A percentile compares a stretch with the other conserved stretches of the same genome.
Evolutionary conservation across 1,140 invertebrate genomes (phyloP).

Genomic region (Temnothorax longispinosus): DNA sequence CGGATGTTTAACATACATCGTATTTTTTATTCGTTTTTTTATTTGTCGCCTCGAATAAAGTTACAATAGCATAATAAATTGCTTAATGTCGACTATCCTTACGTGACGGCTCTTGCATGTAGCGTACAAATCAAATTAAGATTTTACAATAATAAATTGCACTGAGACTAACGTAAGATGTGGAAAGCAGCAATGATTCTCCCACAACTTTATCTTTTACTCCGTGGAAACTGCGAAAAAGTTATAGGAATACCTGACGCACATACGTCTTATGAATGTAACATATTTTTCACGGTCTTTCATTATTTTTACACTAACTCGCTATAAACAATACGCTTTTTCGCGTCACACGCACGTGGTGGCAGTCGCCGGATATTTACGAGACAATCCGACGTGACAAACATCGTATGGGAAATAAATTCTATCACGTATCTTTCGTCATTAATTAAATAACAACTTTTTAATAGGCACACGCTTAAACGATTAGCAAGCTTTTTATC

Average conservation of each 20-base stretch:
- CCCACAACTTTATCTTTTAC: background rate
- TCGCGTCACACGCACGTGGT: background rate
- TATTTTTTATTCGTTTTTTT: background rate
- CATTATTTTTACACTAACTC: background rate
- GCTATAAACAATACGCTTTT: slow-evolving; percentile 13
- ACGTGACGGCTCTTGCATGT: background rate
- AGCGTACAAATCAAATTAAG: background rate
- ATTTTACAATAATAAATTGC: background rate
- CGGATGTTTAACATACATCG: background rate
- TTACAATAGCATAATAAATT: background rate
- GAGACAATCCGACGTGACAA: slow-evolving; percentile 48
- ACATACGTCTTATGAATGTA: background rate
- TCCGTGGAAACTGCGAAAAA: background rate
- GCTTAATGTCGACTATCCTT: background rate
- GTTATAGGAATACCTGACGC: background rate
- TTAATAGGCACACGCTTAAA: slow-evolving; percentile 27
- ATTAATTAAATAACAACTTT: slow-evolving; percentile 55
- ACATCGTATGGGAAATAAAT: slow-evolving; percentile 32
- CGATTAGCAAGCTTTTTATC: background rate
- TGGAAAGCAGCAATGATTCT: background rate
- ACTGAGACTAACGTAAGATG: background rate
- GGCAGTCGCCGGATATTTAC: slow-evolving; percentile 41
- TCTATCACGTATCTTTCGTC: slow-evolving; percentile 14
- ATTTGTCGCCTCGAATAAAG: background rate
- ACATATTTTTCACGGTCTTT: background rate